Conservation (phyloP, 2,888 invertebrate genomes). For the Habrosyne pyritoides region DNA sequence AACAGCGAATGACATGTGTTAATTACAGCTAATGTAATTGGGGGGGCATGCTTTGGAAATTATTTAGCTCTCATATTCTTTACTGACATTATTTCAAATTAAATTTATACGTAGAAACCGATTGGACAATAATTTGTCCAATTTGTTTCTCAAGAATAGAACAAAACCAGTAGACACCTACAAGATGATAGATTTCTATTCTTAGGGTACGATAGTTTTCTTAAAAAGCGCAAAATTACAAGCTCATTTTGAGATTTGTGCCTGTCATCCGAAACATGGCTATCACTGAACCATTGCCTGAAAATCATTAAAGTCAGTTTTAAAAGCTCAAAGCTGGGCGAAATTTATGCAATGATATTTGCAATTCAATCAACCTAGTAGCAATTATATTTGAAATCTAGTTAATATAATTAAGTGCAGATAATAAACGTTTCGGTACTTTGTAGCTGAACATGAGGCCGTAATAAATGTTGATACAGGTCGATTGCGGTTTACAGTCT, state of each 20-base stretch:
- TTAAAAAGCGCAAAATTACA: background rate
- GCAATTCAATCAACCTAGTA: conserved; percentile 41
- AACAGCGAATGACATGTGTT: conserved; percentile 51
- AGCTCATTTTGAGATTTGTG: conserved; percentile 15
- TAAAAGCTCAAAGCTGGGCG: conserved; percentile 10
- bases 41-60: conserved; percentile 34
- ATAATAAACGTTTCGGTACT: conserved; percentile 33
- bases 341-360: conserved; percentile 42
- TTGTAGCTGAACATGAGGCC: conserved; percentile 28
- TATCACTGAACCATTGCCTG: background rate
- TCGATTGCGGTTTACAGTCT: conserved; percentile 45
- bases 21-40: conserved; percentile 53
- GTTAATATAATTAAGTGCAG: conserved; percentile 41
- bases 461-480: conserved; percentile 47
- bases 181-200: too few species aligned
- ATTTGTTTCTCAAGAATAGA: too few species aligned
- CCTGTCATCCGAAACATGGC: conserved; percentile 6
- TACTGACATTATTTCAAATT: background rate
- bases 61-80: background rate
- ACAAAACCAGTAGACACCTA: too few species aligned
- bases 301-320: background rate
- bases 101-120: background rate
- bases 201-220: too few species aligned
- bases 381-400: conserved; percentile 41
- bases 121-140: too few species aligned